Evolutionary conservation across 2,888 invertebrate genomes (phyloP).

Genomic region (Agriopis marginaria): DNA sequence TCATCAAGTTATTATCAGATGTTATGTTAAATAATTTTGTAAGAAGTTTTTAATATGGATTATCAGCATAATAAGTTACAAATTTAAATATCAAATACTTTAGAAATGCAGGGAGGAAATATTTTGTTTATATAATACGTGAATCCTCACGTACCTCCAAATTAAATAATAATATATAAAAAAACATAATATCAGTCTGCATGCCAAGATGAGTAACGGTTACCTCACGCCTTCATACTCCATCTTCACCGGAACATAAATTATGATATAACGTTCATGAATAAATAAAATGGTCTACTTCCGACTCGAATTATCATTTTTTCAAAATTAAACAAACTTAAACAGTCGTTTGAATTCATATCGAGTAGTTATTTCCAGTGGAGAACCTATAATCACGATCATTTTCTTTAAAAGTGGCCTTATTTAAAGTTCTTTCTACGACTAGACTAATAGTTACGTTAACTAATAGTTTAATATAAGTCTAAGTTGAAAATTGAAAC

Average conservation of each 20-base stretch:
- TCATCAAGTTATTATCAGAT: no score
- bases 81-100: no score
- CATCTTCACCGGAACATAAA: conserved; percentile 32
- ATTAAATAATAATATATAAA: not conserved
- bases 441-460: not conserved
- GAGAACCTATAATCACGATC: conserved; percentile 6
- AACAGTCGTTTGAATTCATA: conserved; percentile 25
- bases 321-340: conserved; percentile 33
- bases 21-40: no score
- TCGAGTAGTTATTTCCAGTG: conserved; percentile 15
- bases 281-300: conserved; percentile 41
- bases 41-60: no score
- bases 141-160: no score
- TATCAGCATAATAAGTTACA: no score
- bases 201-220: conserved; percentile 12
- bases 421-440: conserved; percentile 1
- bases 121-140: no score
- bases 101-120: no score
- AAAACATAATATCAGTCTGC: not conserved
- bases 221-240: conserved; percentile 23
- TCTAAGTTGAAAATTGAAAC: not conserved
- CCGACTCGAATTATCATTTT: conserved; percentile 30
- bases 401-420: conserved; percentile 11
- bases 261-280: conserved; percentile 36
- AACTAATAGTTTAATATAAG: not conserved